phyloP scores from a whole-genome alignment of 2,888 invertebrate species.

The Tineola bisselliella region DNA sequence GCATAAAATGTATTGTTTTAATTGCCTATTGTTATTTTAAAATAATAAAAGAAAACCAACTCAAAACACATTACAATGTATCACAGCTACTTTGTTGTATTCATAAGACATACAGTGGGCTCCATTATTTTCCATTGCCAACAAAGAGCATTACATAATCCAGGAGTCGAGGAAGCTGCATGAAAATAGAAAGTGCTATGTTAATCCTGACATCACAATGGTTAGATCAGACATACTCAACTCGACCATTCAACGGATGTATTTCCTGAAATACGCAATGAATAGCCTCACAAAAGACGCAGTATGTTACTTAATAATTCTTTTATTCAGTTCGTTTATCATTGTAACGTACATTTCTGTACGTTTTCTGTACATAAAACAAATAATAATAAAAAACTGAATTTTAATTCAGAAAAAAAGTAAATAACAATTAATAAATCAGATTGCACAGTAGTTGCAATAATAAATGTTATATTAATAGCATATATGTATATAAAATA shows the following conservation, averaged over 20 bases:
- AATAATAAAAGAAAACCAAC: too few relatives aligned
- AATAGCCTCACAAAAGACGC: not conserved
- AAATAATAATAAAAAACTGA: too few relatives aligned
- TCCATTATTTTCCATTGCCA: not conserved
- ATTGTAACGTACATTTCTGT: not conserved
- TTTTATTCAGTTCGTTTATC: not conserved
- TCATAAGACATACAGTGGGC: not conserved
- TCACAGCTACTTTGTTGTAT: not conserved
- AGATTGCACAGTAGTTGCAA: too few relatives aligned
- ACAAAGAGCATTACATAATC: not conserved
- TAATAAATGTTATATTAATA: too few relatives aligned
- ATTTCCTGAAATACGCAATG: not conserved
- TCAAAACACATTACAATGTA: not conserved
- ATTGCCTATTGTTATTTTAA: too few relatives aligned
- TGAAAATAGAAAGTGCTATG: slow-evolving; percentile 55
- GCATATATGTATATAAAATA: too few relatives aligned
- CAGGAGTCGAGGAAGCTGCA: slow-evolving; percentile 15
- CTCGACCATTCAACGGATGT: not conserved
- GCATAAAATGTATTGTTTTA: too few relatives aligned
- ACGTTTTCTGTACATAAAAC: too few relatives aligned
- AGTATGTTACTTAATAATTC: not conserved
- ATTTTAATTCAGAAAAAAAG: too few relatives aligned
- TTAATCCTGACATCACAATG: slow-evolving; percentile 25
- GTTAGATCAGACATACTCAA: slow-evolving; percentile 1
- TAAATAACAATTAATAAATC: too few relatives aligned